Evolutionary conservation across 2,888 invertebrate species (phyloP), one percentile per base, ranked within the genome.

Genomic region (Acanthosepion esculentum): DNA sequence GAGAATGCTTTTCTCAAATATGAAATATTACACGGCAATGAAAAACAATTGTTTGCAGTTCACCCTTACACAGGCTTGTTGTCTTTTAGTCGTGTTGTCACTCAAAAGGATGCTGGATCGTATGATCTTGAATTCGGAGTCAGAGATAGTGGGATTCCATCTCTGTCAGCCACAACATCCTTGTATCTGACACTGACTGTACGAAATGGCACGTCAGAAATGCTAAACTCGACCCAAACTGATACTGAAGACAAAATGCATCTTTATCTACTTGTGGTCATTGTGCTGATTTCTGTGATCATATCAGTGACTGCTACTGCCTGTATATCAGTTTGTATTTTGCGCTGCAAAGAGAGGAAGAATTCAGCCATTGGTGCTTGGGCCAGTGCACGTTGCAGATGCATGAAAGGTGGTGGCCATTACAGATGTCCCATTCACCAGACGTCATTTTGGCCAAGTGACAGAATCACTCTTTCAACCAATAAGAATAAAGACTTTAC

Each of bases 1-100:
- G 95, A 95, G 50, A 96, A 96, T 96, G 96, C 97, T 18, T 94
- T 95, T 50, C 94, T 97, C 55, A 95, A 94, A 50, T 96, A 95
- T 95, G 95, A 95, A 59, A 95, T 96, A 91, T 95, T 95, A 15
- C 95, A 95, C 53, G 97, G 98, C 26, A 98, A 98, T 95, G 97
- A 97, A 94, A 97, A 97, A 7, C 96, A 96, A 8, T 96, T 97
- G 94, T 98, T 98, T 96, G 96, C 96, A 93, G 97, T 98, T 94
- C 97, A 98, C 94, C 95, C 96, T 5, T 95, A 96, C 15, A 96
- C 96, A 29, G 98, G 98, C 3, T 97, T 97, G 59, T 97, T 98
- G 29, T 92, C 92, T 48, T 92, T 92, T 29, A n/a, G 41, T 29
- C 92, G 92, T 15, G n/a, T n/a, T 2, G 92, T 50, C 15, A 50